Base-by-base conservation (phyloP, 2,888 invertebrate genomes). In the Venusia cambrica region DNA sequence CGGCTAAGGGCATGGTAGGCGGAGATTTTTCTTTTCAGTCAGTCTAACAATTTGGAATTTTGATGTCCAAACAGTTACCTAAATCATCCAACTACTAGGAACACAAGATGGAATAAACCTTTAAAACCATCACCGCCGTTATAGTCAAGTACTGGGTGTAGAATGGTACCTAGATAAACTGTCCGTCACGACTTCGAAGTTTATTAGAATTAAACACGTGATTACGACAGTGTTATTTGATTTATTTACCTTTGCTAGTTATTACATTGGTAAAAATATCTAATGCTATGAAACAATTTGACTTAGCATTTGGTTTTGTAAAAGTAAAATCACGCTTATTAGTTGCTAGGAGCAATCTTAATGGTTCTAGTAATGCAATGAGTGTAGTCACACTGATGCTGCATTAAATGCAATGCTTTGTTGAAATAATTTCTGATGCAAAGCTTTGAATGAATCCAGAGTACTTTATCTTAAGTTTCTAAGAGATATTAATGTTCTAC, bases 261-360 rank as follows among this genome's bases (percentile, higher is more conserved):
- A 81, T n/a, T 76, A 85, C 84, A 87, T 80, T 81, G 83, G 84
- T 85, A 87, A 84, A 84, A 85, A 81, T 73, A 83, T 81, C 61
- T 75, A 78, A 83, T 81, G 81, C 73, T 83, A 83, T 80, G 77
- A 83, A 85, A 83, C 72, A 85, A 74, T 73, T 74, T 83, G 81
- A 83, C 81, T 64, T 78, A 83, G 80, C 83, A 76, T 84, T 83
- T 78, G 78, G 78, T 78, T 79, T 68, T 42, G 62, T 72, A 71
- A 76, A 62, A 71, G 71, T 69, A 69, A 73, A 74, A 71, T 75
- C 65, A 76, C 62, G 62, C 71, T 59, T 61, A 65, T 56, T 62
- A 63, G 60, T 59, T 66, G 67, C 62, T 61, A 64, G 61, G 59
- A 71, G 62, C 69, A 66, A 68, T 62, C 54, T 48, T 45, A 40